phyloP scores from a whole-genome alignment of 2,113 vertebrate genomes.

The Gymnobelideus leadbeateri region DNA sequence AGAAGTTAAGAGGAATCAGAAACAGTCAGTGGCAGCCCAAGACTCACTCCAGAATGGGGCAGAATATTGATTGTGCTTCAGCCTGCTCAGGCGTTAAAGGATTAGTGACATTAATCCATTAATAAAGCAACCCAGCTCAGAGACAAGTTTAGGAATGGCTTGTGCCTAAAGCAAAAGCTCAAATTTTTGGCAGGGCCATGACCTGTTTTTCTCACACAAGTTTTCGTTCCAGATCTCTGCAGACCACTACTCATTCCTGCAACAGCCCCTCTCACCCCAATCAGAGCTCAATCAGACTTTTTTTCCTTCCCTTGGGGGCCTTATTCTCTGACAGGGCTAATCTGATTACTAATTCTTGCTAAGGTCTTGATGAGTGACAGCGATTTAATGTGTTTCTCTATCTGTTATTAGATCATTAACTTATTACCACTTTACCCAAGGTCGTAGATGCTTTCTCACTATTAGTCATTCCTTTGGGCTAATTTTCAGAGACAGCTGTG shows the following conservation, averaged over 20 bases:
- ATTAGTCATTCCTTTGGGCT: conserved; percentile 1
- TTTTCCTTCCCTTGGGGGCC: background rate
- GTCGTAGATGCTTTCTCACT: background rate
- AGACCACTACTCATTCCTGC: background rate
- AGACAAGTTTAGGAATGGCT: background rate
- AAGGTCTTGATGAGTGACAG: conserved; percentile 41
- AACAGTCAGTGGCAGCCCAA: background rate
- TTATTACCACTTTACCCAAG: background rate
- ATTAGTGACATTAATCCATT: background rate
- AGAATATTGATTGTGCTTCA: background rate
- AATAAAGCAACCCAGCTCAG: background rate
- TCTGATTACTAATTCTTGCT: background rate
- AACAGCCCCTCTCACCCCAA: background rate
- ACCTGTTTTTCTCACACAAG: background rate
- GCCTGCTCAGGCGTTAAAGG: background rate
- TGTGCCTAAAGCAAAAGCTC: background rate
- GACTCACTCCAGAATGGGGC: background rate
- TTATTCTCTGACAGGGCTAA: background rate
- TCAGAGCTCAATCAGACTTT: conserved; percentile 10
- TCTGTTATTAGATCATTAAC: background rate
- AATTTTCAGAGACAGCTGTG: background rate
- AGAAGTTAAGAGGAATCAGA: background rate
- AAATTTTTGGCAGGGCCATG: background rate
- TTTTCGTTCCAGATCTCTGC: background rate
- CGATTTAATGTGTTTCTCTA: conserved; percentile 18